These are phyloP conservation scores for Psittacula echo DNA, from an alignment of 2,797 vertebrate genomes.

Conservation along the genomic window DNA sequence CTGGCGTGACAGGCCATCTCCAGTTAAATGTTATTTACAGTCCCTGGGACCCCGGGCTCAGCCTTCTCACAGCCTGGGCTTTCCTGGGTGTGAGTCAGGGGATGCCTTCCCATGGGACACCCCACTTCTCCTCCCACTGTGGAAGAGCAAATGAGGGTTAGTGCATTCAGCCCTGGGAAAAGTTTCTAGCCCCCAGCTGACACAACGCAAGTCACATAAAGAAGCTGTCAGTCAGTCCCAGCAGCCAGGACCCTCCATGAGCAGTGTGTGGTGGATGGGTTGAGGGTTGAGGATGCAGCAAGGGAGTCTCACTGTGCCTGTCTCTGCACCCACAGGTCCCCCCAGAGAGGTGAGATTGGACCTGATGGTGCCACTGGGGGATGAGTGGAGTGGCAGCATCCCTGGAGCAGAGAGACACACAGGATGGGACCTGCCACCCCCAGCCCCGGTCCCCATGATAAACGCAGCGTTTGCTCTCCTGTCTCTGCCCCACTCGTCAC, in stretches of 20 bases:
- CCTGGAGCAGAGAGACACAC: not conserved
- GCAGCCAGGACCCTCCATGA: not conserved
- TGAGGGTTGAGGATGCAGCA: not conserved
- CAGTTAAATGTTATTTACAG: not conserved
- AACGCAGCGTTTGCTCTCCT: not conserved
- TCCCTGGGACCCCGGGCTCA: not conserved
- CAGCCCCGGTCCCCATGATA: not conserved
- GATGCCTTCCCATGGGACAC: constrained; percentile 15
- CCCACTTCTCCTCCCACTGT: not conserved
- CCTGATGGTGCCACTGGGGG: not conserved
- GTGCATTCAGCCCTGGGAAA: constrained; percentile 33
- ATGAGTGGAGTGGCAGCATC: not conserved
- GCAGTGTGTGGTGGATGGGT: not conserved
- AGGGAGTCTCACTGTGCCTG: rapidly evolving
- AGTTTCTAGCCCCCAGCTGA: not conserved
- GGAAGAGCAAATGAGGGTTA: not conserved
- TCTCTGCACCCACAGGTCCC: not conserved
- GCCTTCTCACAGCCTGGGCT: constrained; percentile 40
- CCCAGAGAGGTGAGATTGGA: not conserved
- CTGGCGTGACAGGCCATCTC: not conserved
- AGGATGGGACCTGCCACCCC: not conserved
- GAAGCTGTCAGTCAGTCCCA: not conserved
- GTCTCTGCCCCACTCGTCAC: not conserved
- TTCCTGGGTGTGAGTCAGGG: constrained; percentile 48
- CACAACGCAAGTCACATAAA: not conserved